Percentiles rank a stretch among this genome's conserved stretches.
These are phyloP conservation scores for Zaprionus capensis DNA, from an alignment of 1,140 invertebrate species.

Conservation along the genomic window DNA sequence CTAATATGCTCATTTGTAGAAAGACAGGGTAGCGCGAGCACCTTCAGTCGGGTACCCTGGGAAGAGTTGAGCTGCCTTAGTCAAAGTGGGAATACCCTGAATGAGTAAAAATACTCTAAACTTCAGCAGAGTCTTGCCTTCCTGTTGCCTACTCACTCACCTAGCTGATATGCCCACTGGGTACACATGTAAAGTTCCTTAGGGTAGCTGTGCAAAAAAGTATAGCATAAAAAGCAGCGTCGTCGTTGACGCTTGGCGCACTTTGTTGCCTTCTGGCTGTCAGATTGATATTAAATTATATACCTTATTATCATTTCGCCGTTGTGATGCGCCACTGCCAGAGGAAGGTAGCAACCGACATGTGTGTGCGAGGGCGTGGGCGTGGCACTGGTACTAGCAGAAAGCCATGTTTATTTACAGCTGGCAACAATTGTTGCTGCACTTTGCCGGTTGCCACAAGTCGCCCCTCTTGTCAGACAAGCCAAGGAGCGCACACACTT, in stretches of 20 bases:
- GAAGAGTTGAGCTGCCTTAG: background rate
- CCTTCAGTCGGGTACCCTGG: background rate
- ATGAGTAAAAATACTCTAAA: too few relatives aligned
- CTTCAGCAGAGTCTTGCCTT: too few relatives aligned
- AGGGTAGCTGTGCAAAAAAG: constrained; percentile 46
- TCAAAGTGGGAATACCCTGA: background rate
- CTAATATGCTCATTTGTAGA: too few relatives aligned
- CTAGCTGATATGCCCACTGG: background rate
- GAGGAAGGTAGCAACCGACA: constrained; percentile 32
- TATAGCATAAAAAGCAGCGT: constrained; percentile 57
- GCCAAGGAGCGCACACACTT: constrained; percentile 43
- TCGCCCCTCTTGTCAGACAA: constrained; percentile 50
- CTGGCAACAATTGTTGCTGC: constrained; percentile 80
- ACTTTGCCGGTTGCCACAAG: constrained; percentile 66
- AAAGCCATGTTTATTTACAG: constrained; percentile 80
- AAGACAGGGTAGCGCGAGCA: background rate
- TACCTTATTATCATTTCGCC: constrained; percentile 79
- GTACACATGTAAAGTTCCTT: constrained; percentile 24
- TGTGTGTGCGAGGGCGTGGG: constrained; percentile 37
- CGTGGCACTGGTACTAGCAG: constrained; percentile 41
- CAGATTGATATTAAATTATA: constrained; percentile 83
- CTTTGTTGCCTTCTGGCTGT: constrained; percentile 82
- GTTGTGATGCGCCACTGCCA: constrained; percentile 48
- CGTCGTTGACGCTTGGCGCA: constrained; percentile 54
- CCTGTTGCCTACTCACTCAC: background rate